These are phyloP conservation scores for Rhyacophila brunnea DNA, from an alignment of 1,140 invertebrate genomes.

Conservation along the genomic window DNA sequence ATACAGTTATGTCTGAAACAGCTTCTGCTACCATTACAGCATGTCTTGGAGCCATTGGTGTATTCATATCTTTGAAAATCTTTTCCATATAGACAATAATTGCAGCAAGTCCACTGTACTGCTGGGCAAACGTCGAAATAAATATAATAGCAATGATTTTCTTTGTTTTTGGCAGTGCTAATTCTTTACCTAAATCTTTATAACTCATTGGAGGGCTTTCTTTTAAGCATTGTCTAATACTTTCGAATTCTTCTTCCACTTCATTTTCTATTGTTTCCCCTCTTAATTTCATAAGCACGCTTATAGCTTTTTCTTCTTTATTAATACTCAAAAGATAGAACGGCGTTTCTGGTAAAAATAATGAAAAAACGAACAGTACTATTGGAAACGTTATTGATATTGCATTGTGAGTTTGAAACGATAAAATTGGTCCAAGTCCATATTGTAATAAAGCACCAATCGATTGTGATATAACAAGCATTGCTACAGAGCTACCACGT, in stretches of 20 bases:
- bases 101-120: conserved; percentile 30
- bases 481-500: conserved; percentile 60
- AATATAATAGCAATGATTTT: conserved; percentile 28
- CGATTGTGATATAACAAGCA: conserved; percentile 61
- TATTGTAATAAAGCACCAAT: conserved; percentile 54
- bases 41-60: conserved; percentile 20
- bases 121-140: conserved; percentile 27
- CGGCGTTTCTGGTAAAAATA: conserved; percentile 30
- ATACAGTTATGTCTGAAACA: conserved; percentile 19
- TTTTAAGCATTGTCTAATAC: conserved; percentile 28
- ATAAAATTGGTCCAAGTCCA: conserved; percentile 45
- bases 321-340: conserved; percentile 29
- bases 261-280: conserved; percentile 5
- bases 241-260: conserved; percentile 25
- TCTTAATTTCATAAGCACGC: conserved; percentile 25
- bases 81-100: conserved; percentile 31
- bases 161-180: conserved; percentile 25
- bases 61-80: conserved; percentile 26
- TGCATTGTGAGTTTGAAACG: conserved; percentile 19
- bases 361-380: conserved; percentile 13
- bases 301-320: conserved; percentile 15
- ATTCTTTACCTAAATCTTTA: conserved; percentile 24
- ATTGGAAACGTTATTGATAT: conserved; percentile 23
- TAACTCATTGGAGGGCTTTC: conserved; percentile 24
- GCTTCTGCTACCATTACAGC: conserved; percentile 29